A percentile compares a stretch with the other conserved stretches of the same genome.
phyloP scores from a whole-genome alignment of 2,888 invertebrate species.

The Morinoia aosen region DNA sequence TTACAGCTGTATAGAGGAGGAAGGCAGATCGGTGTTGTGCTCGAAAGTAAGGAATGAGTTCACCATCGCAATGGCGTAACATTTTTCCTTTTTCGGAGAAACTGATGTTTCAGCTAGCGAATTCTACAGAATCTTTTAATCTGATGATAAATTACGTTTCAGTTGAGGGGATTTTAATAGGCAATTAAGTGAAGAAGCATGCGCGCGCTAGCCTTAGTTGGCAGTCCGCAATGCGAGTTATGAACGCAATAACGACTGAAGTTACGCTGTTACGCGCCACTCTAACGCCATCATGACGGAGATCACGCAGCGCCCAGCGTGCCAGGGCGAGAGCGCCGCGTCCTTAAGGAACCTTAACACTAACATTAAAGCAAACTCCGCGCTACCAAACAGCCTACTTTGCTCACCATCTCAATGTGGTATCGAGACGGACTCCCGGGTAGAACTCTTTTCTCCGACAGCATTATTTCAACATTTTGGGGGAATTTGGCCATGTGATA shows the following conservation, averaged over 20 bases:
- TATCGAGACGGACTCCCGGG: neutral
- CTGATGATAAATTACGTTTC: neutral
- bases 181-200: conserved; percentile 9
- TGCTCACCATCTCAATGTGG: neutral
- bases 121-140: neutral
- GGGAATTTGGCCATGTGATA: neutral
- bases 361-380: neutral
- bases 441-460: neutral
- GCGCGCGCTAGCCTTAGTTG: neutral
- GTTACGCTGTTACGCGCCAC: conserved; percentile 14
- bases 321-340: neutral
- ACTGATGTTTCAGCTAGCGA: neutral
- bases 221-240: neutral
- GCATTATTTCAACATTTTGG: neutral
- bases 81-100: neutral
- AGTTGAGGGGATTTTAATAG: neutral
- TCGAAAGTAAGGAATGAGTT: too few relatives aligned
- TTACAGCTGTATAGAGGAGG: too few relatives aligned
- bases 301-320: neutral
- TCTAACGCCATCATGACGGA: neutral
- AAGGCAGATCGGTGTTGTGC: too few relatives aligned
- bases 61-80: too few relatives aligned
- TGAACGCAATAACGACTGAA: conserved; percentile 15
- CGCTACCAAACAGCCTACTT: neutral
- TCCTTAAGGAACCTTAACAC: neutral